These are phyloP conservation scores for Oreochromis spilurus DNA, from an alignment of 2,113 vertebrate genomes.

Conservation along the genomic window DNA sequence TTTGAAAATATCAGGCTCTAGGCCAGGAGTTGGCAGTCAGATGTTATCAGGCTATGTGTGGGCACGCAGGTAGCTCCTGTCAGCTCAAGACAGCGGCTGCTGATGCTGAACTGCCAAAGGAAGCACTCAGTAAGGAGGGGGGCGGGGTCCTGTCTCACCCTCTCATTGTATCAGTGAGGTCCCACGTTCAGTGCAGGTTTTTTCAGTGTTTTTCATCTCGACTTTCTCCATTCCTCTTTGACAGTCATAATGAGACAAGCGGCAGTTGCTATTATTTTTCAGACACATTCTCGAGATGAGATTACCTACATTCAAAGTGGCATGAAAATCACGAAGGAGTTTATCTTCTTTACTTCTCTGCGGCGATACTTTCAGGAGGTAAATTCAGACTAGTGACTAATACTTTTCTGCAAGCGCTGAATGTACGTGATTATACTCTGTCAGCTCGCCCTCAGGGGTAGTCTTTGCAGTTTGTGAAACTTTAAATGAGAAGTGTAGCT, in stretches of 20 bases:
- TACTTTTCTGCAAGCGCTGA: neutral
- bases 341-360: neutral
- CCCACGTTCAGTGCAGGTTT: neutral
- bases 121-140: neutral
- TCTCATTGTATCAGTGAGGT: neutral
- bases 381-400: neutral
- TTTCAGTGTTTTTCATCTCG: neutral
- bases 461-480: neutral
- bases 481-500: neutral
- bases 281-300: neutral
- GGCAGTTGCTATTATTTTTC: neutral
- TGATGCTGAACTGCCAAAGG: neutral
- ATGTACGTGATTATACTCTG: neutral
- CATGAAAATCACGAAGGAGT: neutral
- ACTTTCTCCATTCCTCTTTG: neutral
- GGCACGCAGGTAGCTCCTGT: neutral
- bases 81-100: neutral
- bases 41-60: neutral
- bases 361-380: neutral
- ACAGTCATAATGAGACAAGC: neutral
- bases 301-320: neutral
- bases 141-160: neutral
- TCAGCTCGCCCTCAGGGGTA: neutral
- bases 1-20: neutral
- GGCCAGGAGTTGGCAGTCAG: neutral